Base-by-base conservation (phyloP, 2,113 vertebrate species). In the Microtus richardsoni region DNA sequence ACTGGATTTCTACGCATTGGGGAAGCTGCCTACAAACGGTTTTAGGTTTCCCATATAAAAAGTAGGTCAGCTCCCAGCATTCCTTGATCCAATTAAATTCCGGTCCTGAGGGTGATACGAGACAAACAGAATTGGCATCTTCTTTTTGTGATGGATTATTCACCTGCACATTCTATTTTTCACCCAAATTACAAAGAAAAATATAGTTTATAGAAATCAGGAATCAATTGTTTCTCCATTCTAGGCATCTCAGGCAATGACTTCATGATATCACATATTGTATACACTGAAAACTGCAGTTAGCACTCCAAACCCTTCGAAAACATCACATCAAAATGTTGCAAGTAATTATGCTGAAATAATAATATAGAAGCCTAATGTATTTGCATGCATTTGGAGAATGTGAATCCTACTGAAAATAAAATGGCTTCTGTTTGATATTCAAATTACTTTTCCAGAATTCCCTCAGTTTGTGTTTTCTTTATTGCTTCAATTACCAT, bases 71-170 rank as follows among this genome's bases (percentile, higher is more conserved):
- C 73, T 89, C 30, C 93, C 21, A 94, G 78, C 77, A 94, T 82
- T 58, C 82, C 79, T 93, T 96, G 28, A 52, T 88, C 36, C 73
- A 39, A 88, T 94, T 93, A 85, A 96, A 93, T 91, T 93, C 47
- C 28, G 86, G 44, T 70, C 33, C 78, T 84, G 41, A 79, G 60
- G 26, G 14, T 87, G 11, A 78, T 60, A 54, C 2, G 24, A 96
- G 54, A 79, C 80, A 97, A 95, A 70, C 13, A 88, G n/a, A 95
- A 68, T 47, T 44, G 16, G 0, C 16, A 60, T 71, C 11, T 87
- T 95, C 49, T 85, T 47, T 91, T 89, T 52, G 52, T 92, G 28
- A 78, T 96, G 52, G 7, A 88, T 83, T 54, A 95, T 89, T 88
- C 26, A 91, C 91, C 22, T 87, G 14, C 14, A 86, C 5, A 75